Evolutionary conservation across 2,888 invertebrate genomes (phyloP), one percentile per base, ranked within the genome.

Genomic region (Eilema sororculum): DNA sequence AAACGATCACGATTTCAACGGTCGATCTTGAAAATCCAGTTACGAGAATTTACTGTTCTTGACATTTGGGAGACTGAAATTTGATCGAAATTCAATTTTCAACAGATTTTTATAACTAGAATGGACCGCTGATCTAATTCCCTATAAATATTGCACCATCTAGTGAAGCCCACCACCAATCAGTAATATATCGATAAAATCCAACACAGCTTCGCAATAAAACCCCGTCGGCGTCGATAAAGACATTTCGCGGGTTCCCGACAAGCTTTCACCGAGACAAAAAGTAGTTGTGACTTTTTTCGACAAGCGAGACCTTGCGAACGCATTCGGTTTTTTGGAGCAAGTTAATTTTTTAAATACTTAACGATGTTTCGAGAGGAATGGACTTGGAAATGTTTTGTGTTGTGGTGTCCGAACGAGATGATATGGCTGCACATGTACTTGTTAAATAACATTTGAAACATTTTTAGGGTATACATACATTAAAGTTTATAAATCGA

Each of bases 171-270:
- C 63, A 10, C 72, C 64, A 12, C 52, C 46, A 22, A 52, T 56
- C 52, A 20, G 63, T 46, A 68, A 71, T n/a, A 73, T 71, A 74
- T 80, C 72, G 76, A 78, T 72, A 76, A 80, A 74, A 77, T 69
- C 75, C 65, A 72, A 78, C 56, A 59, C 60, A 56, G 57, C 12
- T 64, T 79, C 73, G 72, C 79, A 80, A 81, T 83, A 88, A 85
- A 86, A 80, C 79, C 78, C 79, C 85, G 90, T 87, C 91, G 91
- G 91, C 89, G 74, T 79, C 73, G 77, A 89, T 90, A 92, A 91
- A 91, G 92, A 91, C 90, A 91, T 92, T 90, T 90, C 80, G 82
- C 84, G 81, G 81, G 83, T 83, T 72, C 79, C 73, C 75, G 80
- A 80, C 84, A 77, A 76, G 85, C 89, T 90, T 91, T 90, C 91